Evolutionary conservation across 2,888 invertebrate species (phyloP).

Genomic region (Phymatocera aterrima): DNA sequence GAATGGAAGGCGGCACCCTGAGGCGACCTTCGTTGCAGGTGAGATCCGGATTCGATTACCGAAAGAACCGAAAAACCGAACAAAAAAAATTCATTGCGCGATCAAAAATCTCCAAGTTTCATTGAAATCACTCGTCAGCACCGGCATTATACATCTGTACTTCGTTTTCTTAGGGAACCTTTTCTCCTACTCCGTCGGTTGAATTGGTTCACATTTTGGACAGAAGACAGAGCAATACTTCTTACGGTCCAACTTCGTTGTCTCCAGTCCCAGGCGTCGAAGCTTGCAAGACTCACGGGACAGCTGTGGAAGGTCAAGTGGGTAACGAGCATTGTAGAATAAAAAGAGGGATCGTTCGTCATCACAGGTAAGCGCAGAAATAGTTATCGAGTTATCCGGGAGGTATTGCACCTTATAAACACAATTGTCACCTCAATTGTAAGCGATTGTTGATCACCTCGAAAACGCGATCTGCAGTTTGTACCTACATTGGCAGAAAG

Average conservation of each 20-base stretch:
- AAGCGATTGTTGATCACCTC: too few species aligned
- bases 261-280: slow-evolving; percentile 72
- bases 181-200: slow-evolving; percentile 73
- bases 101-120: neutral
- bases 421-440: too few species aligned
- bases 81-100: neutral
- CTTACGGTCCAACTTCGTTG: slow-evolving; percentile 70
- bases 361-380: slow-evolving; percentile 66
- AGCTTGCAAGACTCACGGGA: slow-evolving; percentile 72
- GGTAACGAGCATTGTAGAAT: slow-evolving; percentile 71
- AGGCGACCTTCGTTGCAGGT: slow-evolving; percentile 71
- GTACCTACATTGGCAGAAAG: too few species aligned
- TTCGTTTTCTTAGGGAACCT: slow-evolving; percentile 65
- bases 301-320: slow-evolving; percentile 67
- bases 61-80: neutral
- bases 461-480: too few species aligned
- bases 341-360: slow-evolving; percentile 72
- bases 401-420: too few species aligned
- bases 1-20: slow-evolving; percentile 70
- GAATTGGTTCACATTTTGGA: slow-evolving; percentile 71
- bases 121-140: neutral
- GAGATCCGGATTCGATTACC: neutral
- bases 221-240: slow-evolving; percentile 70
- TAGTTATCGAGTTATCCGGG: neutral
- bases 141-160: too few species aligned